Evolutionary conservation across 2,113 vertebrate species (phyloP), one percentile per base, ranked within the genome.

Genomic region (Semnopithecus entellus): DNA sequence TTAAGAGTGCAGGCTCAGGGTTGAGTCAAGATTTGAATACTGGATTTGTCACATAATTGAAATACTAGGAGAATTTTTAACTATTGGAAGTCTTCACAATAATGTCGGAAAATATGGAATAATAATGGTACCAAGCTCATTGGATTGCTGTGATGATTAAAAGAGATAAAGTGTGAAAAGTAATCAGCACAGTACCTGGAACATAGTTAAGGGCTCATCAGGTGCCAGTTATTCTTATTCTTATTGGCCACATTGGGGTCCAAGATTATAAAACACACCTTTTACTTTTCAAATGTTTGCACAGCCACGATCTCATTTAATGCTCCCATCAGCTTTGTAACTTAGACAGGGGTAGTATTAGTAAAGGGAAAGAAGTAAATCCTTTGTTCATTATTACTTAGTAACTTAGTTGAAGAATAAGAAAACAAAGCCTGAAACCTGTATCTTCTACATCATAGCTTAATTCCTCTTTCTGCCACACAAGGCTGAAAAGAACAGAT

Each of bases 241-340:
- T 80, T 89, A 83, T 80, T 79, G 85, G 25, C 5, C 43, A 94
- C 23, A 73, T 14, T 55, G 2, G 64, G 30, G 23, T 18, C 70
- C 35, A 85, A 86, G 50, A 96, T 68, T 73, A 86, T 64, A 88
- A 94, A 95, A 78, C 22, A 64, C 6, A 1, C 18, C 25, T 82
- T 94, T 97, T 92, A 85, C 85, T 96, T 92, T 82, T 73, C 70
- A 90, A 96, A 27, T 32, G 85, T 80, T 85, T 92, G 35, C 8
- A 68, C 25, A 78, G 35, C 12, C 32, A 72, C 91, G 23, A 18
- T 90, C 70, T 90, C 45, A 78, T 61, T 72, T 25, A 64, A 90
- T 45, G 57, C 1, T 94, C 11, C 27, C 48, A 57, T 86, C 83
- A 80, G 8, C 16, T 45, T 35, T 80, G 45, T 57, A 48, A 84